Conservation (phyloP, 2,113 vertebrate genomes). For the Cottus gobio region DNA sequence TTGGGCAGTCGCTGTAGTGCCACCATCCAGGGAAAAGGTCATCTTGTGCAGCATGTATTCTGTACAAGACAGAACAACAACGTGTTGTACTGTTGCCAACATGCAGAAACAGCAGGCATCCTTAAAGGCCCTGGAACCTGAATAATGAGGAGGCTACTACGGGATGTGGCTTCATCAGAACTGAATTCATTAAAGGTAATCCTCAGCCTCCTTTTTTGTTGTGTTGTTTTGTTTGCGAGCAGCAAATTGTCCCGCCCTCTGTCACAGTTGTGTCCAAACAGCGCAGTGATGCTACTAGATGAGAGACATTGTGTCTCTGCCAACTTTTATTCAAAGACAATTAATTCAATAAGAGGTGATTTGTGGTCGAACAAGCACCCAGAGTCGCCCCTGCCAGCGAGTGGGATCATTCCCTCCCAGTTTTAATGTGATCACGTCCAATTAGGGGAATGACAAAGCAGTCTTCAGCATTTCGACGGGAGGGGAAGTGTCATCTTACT, state of each 20-base stretch:
- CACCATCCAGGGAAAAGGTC: not conserved
- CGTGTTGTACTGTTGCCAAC: not conserved
- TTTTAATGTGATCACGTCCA: slow-evolving; percentile 71
- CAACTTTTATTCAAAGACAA: slow-evolving; percentile 61
- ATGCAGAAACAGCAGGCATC: not conserved
- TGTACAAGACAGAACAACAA: not conserved
- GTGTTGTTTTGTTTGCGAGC: slow-evolving; percentile 5
- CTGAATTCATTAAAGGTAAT: slow-evolving; percentile 6
- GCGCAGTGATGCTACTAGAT: slow-evolving; percentile 18
- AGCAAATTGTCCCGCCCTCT: slow-evolving; percentile 29
- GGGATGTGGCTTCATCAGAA: not conserved
- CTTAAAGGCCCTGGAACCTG: not conserved
- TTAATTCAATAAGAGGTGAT: slow-evolving; percentile 69
- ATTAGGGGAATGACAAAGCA: slow-evolving; percentile 70
- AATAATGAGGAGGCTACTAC: not conserved
- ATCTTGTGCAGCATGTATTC: not conserved
- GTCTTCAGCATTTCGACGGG: slow-evolving; percentile 45
- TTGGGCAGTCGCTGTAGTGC: not conserved
- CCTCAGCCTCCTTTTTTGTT: not conserved
- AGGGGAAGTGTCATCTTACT: slow-evolving; percentile 65
- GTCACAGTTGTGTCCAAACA: slow-evolving; percentile 45
- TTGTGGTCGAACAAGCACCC: slow-evolving; percentile 58
- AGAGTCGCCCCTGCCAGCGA: slow-evolving; percentile 49
- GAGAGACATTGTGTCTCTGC: slow-evolving; percentile 24
- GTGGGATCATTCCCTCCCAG: slow-evolving; percentile 56